Conservation (phyloP, 2,888 invertebrate genomes). For the Agapostemon virescens region DNA sequence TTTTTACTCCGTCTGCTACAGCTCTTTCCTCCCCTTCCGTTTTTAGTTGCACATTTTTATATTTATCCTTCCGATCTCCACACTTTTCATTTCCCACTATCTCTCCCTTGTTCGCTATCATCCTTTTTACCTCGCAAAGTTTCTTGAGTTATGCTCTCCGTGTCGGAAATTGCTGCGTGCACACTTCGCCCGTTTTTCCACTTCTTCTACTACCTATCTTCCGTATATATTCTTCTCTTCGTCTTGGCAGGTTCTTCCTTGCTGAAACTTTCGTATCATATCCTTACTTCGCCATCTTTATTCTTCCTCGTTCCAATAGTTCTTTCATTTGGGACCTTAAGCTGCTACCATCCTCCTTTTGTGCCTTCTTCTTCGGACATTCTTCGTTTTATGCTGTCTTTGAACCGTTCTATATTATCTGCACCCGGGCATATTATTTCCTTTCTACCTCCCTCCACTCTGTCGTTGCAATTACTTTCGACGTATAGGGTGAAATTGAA, state of each 20-base stretch:
- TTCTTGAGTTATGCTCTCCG: neutral
- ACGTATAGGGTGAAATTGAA: neutral
- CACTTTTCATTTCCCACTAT: neutral
- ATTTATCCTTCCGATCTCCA: neutral
- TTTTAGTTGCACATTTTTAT: constrained; percentile 2
- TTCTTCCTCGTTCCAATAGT: neutral
- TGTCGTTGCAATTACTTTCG: neutral
- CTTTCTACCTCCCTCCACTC: neutral
- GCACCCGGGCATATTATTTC: neutral
- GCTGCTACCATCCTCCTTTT: neutral
- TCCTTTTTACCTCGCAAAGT: neutral
- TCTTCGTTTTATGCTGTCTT: neutral
- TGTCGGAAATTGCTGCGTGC: neutral
- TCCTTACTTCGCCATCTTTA: neutral
- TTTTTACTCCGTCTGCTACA: neutral
- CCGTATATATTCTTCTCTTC: neutral
- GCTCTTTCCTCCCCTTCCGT: neutral
- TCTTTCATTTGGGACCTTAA: neutral
- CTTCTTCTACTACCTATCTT: neutral
- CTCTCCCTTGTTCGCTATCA: neutral
- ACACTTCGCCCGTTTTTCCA: neutral
- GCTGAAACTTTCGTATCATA: neutral
- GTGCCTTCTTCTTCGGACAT: neutral
- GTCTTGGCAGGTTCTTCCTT: neutral
- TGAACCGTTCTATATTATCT: neutral